Base-by-base conservation (phyloP, 1,140 invertebrate genomes). In the Anastrepha obliqua region DNA sequence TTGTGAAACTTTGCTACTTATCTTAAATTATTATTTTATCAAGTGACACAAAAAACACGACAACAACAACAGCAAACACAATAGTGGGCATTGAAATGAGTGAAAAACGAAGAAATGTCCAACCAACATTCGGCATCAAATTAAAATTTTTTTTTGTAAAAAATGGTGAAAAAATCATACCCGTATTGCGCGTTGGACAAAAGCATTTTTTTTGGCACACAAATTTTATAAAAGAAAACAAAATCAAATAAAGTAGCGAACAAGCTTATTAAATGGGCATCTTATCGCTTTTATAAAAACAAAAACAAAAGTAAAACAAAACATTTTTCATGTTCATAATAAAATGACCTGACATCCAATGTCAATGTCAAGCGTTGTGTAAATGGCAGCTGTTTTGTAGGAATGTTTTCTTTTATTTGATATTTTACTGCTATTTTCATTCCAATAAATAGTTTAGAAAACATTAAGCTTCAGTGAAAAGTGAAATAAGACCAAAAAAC, bases 21-120 rank as follows among this genome's bases (percentile, higher is more conserved):
- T 81, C 74, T 81, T n/a, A 81, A 81, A 17, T 81, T 81, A 81
- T 81, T 81, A 20, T 47, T 55, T 81, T 58, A 81, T 29, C 74
- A 81, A 81, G 20, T 81, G 74, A 81, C 47, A 47, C 47, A 47
- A 20, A 58, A 47, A 17, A 81, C 20, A 42, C 17, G 5, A 78
- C 47, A 55, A 55, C 17, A 55, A 20, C 47, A 81, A 81, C 51
- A 81, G 4, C 7, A 39, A 2, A 59, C 20, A 15, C 7, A 39
- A 29, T 74, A 17, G 51, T 55, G 2, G 2, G 11, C 51, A 55
- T 55, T 55, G 4, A 74, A 6, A 42, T 0, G 6, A 67, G 64
- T 42, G 67, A 74, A 47, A 67, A 74, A 74, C 11, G 5, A 7
- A 74, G 39, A 29, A 42, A 67, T 29, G 29, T 29, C 29, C 29